These are phyloP conservation scores for Leucophenga montana DNA, from an alignment of 2,888 invertebrate genomes.

Conservation along the genomic window DNA sequence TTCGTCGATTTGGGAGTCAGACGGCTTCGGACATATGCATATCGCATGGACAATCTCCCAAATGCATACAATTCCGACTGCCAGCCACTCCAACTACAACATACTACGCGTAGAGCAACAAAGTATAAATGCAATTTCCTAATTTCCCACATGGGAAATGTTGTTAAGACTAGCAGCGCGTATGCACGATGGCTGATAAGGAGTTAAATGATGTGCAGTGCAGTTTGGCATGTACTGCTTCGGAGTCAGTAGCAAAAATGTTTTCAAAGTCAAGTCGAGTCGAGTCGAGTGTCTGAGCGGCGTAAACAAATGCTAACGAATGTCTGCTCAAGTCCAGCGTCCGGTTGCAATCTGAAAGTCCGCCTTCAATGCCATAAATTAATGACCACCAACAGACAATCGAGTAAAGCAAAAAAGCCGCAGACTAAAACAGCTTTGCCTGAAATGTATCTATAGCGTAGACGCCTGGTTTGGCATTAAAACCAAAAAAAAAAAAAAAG, in stretches of 20 bases:
- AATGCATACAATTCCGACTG: not conserved
- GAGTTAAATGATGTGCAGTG: not conserved
- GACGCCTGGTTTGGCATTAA: no score
- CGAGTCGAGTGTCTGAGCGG: not conserved
- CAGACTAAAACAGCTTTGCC: not conserved
- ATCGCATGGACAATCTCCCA: slow-evolving; percentile 2
- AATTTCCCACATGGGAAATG: slow-evolving; percentile 69
- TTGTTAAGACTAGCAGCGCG: slow-evolving; percentile 49
- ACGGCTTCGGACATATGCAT: no score
- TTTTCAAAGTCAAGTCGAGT: not conserved
- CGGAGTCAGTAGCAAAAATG: not conserved
- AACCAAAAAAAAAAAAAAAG: no score
- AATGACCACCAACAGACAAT: not conserved
- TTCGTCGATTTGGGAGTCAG: not conserved
- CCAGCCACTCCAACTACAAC: not conserved
- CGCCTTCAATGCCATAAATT: not conserved
- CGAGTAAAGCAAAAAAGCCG: not conserved
- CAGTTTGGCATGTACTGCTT: slow-evolving; percentile 14
- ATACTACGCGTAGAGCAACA: slow-evolving; percentile 11
- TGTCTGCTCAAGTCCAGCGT: not conserved
- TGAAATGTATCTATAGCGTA: no score
- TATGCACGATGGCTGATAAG: slow-evolving; percentile 20
- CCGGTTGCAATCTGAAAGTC: not conserved
- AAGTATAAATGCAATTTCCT: slow-evolving; percentile 67
- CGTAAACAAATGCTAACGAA: slow-evolving; percentile 2